Evolutionary conservation across 2,797 vertebrate genomes (phyloP).

Genomic region (Anguilla marmorata): DNA sequence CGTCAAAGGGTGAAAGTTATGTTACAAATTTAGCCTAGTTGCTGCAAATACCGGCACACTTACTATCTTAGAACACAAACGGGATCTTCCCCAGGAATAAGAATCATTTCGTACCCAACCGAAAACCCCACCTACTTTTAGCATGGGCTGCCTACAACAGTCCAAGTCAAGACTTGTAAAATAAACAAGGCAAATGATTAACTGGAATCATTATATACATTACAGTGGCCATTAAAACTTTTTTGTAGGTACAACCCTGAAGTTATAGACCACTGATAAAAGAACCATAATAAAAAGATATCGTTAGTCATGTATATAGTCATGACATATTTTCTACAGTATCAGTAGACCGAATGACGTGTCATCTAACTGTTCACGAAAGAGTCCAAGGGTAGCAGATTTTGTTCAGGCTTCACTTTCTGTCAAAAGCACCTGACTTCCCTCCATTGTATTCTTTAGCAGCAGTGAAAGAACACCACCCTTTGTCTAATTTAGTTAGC

Average conservation of each 20-base stretch:
- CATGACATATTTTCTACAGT: neutral
- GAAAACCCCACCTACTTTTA: neutral
- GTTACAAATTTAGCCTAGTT: neutral
- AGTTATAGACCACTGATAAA: neutral
- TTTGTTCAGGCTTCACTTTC: neutral
- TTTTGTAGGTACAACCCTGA: neutral
- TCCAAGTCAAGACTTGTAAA: neutral
- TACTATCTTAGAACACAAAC: neutral
- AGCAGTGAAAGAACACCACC: neutral
- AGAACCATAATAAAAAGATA: neutral
- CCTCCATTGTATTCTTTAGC: neutral
- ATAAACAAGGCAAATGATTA: too few species aligned
- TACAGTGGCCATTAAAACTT: too few species aligned
- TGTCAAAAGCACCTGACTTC: neutral
- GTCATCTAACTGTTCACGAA: too few species aligned
- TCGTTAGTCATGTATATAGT: neutral
- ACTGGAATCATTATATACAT: too few species aligned
- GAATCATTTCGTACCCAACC: neutral
- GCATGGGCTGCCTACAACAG: neutral
- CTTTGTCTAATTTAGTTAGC: neutral
- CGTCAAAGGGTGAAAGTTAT: neutral
- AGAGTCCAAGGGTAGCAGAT: neutral
- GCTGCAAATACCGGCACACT: neutral
- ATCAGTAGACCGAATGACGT: neutral
- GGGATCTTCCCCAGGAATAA: neutral